Conservation (phyloP, 2,113 vertebrate genomes). For the Petrocephalus zakoni region DNA sequence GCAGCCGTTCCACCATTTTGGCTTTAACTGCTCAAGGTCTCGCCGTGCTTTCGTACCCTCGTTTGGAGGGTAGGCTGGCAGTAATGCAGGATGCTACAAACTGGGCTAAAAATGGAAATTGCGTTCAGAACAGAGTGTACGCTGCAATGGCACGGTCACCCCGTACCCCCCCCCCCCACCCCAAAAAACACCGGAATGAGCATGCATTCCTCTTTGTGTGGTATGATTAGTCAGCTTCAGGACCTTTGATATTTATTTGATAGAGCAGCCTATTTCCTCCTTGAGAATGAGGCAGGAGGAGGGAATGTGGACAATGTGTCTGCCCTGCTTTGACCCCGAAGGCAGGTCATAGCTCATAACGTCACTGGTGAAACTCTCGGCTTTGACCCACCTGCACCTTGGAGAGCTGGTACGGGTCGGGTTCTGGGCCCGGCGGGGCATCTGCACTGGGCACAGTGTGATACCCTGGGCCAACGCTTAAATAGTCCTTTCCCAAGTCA, state of each 20-base stretch:
- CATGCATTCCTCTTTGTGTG: background rate
- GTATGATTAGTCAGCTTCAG: background rate
- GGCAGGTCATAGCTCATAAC: background rate
- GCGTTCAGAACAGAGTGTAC: background rate
- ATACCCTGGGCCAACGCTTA: slow-evolving; percentile 73
- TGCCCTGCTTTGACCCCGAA: background rate
- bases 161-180: background rate
- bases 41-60: background rate
- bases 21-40: slow-evolving; percentile 6
- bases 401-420: slow-evolving; percentile 54
- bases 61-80: background rate
- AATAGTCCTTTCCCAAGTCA: slow-evolving; percentile 78
- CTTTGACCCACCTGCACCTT: slow-evolving; percentile 58
- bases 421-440: slow-evolving; percentile 51
- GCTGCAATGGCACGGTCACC: background rate
- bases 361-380: background rate
- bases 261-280: background rate
- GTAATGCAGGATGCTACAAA: background rate
- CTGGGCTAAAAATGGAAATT: background rate
- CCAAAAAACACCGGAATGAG: background rate
- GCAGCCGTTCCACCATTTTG: slow-evolving; percentile 25
- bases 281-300: background rate
- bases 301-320: background rate
- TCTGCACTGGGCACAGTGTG: slow-evolving; percentile 63
- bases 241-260: background rate